phyloP scores from a whole-genome alignment of 1,140 invertebrate species.

The Cotesia typhae region DNA sequence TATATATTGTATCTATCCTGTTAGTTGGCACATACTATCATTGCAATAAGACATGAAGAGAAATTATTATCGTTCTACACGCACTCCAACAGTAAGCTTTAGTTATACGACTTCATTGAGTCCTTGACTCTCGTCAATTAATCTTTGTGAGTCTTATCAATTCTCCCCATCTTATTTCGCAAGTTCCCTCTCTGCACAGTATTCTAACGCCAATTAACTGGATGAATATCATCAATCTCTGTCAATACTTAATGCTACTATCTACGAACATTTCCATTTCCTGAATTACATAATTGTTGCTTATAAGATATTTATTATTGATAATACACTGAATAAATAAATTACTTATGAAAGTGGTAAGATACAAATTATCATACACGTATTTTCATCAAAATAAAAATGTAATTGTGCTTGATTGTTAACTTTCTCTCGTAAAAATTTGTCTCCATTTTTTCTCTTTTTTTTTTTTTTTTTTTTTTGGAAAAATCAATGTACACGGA shows the following conservation, averaged over 20 bases:
- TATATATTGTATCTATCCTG: background rate
- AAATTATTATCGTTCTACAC: slow-evolving; percentile 21
- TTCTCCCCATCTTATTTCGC: slow-evolving; percentile 18
- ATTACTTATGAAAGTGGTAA: no score
- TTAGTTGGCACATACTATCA: background rate
- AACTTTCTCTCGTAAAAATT: no score
- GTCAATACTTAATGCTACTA: slow-evolving; percentile 19
- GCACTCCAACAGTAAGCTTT: slow-evolving; percentile 12
- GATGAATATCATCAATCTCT: slow-evolving; percentile 18
- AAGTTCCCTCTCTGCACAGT: background rate
- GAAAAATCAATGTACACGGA: no score
- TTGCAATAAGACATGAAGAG: background rate
- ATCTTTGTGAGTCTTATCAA: slow-evolving; percentile 18
- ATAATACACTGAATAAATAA: background rate
- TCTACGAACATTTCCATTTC: background rate
- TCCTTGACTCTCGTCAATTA: slow-evolving; percentile 19
- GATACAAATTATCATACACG: no score
- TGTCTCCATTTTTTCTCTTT: no score
- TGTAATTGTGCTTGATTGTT: no score
- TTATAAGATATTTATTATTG: background rate
- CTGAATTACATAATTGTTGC: slow-evolving; percentile 9
- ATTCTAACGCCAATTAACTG: slow-evolving; percentile 6
- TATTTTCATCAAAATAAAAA: no score
- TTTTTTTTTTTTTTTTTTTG: no score
- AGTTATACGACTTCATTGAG: slow-evolving; percentile 11